Evolutionary conservation across 2,797 vertebrate species (phyloP).

Genomic region (Pseudopleuronectes americanus): DNA sequence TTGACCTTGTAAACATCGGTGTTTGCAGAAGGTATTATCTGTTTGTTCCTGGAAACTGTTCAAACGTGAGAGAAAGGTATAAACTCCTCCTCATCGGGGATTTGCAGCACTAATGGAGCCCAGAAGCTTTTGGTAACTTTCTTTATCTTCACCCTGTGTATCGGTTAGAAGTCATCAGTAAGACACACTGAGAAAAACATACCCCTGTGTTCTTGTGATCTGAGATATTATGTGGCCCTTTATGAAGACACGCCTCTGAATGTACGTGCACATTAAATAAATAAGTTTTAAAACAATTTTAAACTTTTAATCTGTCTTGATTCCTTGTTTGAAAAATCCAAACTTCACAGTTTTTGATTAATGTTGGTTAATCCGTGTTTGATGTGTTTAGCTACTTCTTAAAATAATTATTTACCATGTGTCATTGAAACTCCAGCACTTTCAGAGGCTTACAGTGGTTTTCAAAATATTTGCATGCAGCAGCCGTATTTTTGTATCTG

Average conservation of each 20-base stretch:
- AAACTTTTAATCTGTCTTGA: not conserved
- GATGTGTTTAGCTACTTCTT: not conserved
- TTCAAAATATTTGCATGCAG: not conserved
- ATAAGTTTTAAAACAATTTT: not conserved
- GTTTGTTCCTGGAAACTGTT: constrained; percentile 53
- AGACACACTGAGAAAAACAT: constrained; percentile 18
- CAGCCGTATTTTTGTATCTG: not conserved
- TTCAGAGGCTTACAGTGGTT: not conserved
- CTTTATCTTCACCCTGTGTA: constrained; percentile 86
- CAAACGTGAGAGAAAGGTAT: constrained; percentile 42
- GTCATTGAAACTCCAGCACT: not conserved
- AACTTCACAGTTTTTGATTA: too few species aligned
- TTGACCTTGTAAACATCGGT: constrained; percentile 91
- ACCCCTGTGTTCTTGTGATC: constrained; percentile 26
- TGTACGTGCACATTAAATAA: constrained; percentile 66
- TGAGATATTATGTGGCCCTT: constrained; percentile 74
- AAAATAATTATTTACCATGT: not conserved
- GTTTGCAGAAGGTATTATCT: constrained; percentile 89
- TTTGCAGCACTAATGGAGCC: constrained; percentile 81
- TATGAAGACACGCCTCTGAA: constrained; percentile 78
- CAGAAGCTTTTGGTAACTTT: constrained; percentile 84
- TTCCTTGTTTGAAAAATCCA: too few species aligned
- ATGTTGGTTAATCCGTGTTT: not conserved
- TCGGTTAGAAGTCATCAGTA: constrained; percentile 87
- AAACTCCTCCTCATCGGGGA: constrained; percentile 76